Evolutionary conservation across 1,140 invertebrate genomes (phyloP).

Genomic region (Drosophila bifasciata): DNA sequence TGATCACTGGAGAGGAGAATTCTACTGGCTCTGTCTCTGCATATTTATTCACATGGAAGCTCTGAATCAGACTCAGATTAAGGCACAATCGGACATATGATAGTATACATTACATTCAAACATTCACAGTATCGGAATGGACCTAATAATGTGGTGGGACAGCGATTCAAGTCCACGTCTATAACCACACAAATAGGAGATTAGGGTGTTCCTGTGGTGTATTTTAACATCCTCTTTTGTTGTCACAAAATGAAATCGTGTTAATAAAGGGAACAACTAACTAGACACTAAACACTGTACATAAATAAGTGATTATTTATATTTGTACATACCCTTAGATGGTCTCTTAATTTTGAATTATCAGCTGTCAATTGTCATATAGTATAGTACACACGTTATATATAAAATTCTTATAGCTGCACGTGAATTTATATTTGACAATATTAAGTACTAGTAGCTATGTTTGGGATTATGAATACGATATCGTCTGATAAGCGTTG

Average conservation of each 20-base stretch:
- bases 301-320: constrained; percentile 1
- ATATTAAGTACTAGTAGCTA: no score
- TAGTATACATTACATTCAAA: constrained; percentile 56
- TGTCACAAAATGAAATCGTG: constrained; percentile 10
- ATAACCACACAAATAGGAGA: constrained; percentile 49
- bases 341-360: no score
- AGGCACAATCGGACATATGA: neutral
- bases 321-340: no score
- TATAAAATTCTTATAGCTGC: no score
- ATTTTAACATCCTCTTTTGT: neutral
- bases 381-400: no score
- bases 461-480: no score
- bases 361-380: no score
- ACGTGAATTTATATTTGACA: no score
- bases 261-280: neutral
- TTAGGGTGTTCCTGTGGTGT: constrained; percentile 14
- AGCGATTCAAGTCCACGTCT: constrained; percentile 18
- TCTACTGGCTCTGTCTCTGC: constrained; percentile 3
- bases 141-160: neutral
- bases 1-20: constrained; percentile 12
- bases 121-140: constrained; percentile 2
- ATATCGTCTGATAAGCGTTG: no score
- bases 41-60: constrained; percentile 7
- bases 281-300: no score
- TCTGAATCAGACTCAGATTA: constrained; percentile 8